Evolutionary conservation across 2,888 invertebrate genomes (phyloP).

Genomic region (Lasioglossum malachurum): DNA sequence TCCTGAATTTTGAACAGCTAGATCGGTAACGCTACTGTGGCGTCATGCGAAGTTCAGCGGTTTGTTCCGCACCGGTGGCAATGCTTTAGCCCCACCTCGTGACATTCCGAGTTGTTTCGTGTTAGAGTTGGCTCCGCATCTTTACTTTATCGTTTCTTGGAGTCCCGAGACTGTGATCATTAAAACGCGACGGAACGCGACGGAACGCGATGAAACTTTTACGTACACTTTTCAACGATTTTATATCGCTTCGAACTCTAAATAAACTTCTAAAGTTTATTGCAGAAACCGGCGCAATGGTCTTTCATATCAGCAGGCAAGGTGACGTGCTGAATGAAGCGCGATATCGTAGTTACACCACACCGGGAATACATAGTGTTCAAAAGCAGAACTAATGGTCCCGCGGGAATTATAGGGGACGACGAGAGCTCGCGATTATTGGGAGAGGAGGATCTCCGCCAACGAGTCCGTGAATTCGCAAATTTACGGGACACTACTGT

Average conservation of each 20-base stretch:
- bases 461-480: not conserved
- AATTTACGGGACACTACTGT: not conserved
- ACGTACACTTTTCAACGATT: too few species aligned
- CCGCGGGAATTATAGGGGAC: not conserved
- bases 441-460: not conserved
- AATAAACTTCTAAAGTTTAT: too few species aligned
- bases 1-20: too few species aligned
- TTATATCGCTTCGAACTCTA: too few species aligned
- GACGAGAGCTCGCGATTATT: not conserved
- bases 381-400: not conserved
- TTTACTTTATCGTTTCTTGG: too few species aligned
- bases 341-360: not conserved
- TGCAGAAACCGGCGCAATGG: too few species aligned
- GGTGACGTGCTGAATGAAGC: not conserved
- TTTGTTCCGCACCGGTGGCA: not conserved
- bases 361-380: not conserved
- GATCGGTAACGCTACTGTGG: not conserved
- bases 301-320: too few species aligned
- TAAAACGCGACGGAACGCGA: too few species aligned
- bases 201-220: too few species aligned
- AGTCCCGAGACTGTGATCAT: too few species aligned
- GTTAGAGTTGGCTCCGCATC: too few species aligned
- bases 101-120: not conserved
- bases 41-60: not conserved
- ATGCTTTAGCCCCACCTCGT: not conserved